Percentiles rank a stretch among this genome's conserved stretches.
phyloP scores from a whole-genome alignment of 1,140 invertebrate species.

The Lordiphosa stackelbergi region DNA sequence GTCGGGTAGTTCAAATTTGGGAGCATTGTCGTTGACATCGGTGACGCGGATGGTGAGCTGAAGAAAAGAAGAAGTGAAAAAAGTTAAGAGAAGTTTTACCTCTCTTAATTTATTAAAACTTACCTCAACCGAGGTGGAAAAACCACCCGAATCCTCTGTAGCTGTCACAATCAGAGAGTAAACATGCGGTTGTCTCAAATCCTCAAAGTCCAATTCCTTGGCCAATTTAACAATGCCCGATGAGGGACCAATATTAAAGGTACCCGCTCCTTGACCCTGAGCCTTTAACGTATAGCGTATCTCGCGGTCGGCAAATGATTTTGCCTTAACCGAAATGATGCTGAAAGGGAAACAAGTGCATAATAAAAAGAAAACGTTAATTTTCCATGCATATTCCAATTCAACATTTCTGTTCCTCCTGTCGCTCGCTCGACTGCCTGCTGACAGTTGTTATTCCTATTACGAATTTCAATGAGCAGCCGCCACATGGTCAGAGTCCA shows the following conservation, averaged over 20 bases:
- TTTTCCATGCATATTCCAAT: slow-evolving; percentile 47
- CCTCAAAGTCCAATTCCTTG: slow-evolving; percentile 96
- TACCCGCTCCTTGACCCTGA: slow-evolving; percentile 94
- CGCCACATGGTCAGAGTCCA: slow-evolving; percentile 27
- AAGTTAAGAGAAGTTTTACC: background rate
- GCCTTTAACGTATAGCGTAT: slow-evolving; percentile 96
- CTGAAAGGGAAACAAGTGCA: slow-evolving; percentile 33
- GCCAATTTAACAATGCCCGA: slow-evolving; percentile 95
- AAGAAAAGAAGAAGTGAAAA: background rate
- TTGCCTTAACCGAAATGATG: slow-evolving; percentile 96
- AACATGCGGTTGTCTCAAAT: slow-evolving; percentile 93
- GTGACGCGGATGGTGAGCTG: slow-evolving; percentile 93
- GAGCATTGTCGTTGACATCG: slow-evolving; percentile 96
- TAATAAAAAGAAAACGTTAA: slow-evolving; percentile 35
- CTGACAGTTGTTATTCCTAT: slow-evolving; percentile 65
- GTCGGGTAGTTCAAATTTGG: slow-evolving; percentile 95
- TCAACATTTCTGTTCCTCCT: slow-evolving; percentile 25
- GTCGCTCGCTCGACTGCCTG: slow-evolving; percentile 62
- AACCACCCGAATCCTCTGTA: slow-evolving; percentile 96
- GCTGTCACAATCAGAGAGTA: slow-evolving; percentile 94
- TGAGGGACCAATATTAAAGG: slow-evolving; percentile 95
- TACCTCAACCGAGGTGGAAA: slow-evolving; percentile 96
- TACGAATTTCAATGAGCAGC: slow-evolving; percentile 68
- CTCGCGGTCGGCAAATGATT: slow-evolving; percentile 96
- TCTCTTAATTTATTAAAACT: slow-evolving; percentile 29